Base-by-base conservation (phyloP, 2,113 vertebrate genomes). In the Limanda limanda region DNA sequence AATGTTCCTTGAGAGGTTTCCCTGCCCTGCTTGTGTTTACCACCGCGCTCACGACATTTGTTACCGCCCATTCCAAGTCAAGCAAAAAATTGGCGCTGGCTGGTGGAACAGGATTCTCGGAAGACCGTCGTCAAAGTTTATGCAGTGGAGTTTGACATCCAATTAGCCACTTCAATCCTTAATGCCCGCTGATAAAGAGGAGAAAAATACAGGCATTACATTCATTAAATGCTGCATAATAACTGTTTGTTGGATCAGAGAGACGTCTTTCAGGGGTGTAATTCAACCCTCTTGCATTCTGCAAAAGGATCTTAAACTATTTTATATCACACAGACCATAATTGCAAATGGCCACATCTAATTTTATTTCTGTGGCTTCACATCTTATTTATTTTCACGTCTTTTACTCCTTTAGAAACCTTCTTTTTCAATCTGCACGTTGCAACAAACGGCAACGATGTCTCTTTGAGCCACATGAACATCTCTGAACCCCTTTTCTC, bases 81-180 rank as follows among this genome's bases (percentile, higher is more conserved):
- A 71, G 76, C 81, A 76, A 76, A 77, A 90, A 92, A 92, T 88
- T 84, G 84, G 76, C 76, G 63, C 76, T 48, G 71, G 70, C 58
- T 24, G 71, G 65, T 45, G 67, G 65, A 89, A 66, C 73, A 47
- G 70, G 59, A 47, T 66, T 76, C 78, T 88, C 90, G 64, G 65
- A 51, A 68, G 66, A 61, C 23, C 12, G 23, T 67, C 54, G 18
- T 74, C 54, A 70, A 62, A 63, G 79, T 79, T 74, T 40, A 58
- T 23, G 35, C 76, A 72, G 74, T 42, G 12, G 63, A 65, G 80
- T 57, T 68, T 72, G 68, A 70, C 74, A 61, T 83, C 75, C 73
- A 78, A 81, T 88, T 79, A 89, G 71, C 52, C 1, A 63, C 65
- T 71, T 79, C 54, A 66, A 55, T 81, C 55, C 7, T 6, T 40